These are phyloP conservation scores for Margarornis squamiger DNA, from an alignment of 2,797 vertebrate genomes.

Conservation along the genomic window DNA sequence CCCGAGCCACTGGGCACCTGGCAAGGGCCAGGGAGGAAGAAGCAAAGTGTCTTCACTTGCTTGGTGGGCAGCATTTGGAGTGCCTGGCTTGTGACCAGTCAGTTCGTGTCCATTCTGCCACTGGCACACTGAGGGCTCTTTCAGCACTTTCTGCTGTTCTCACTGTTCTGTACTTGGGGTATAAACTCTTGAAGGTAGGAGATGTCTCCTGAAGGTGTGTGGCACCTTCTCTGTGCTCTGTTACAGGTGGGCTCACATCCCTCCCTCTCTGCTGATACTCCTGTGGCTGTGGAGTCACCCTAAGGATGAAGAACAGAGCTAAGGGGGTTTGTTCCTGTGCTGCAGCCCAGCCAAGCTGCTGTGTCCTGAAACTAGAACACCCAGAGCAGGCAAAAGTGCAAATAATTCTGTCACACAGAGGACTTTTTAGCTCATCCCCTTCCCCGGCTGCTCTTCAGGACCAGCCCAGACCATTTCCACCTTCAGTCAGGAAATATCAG, in stretches of 20 bases:
- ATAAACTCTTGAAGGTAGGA: not conserved
- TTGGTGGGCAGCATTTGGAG: not conserved
- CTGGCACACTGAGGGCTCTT: not conserved
- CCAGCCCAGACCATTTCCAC: not conserved
- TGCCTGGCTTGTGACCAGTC: not conserved
- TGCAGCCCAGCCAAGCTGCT: not conserved
- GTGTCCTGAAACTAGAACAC: not conserved
- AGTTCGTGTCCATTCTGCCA: accelerated
- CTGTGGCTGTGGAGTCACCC: not conserved
- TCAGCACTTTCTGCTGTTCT: not conserved
- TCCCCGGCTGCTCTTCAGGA: not conserved
- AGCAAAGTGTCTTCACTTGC: not conserved
- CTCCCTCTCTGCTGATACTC: not conserved
- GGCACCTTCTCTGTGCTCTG: not conserved
- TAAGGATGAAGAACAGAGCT: not conserved
- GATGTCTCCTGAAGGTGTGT: not conserved
- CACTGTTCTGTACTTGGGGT: not conserved
- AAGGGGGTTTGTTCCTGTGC: not conserved
- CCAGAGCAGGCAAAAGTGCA: not conserved
- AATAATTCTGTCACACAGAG: not conserved
- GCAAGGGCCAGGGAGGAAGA: not conserved
- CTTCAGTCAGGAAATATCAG: not conserved
- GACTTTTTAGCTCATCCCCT: not conserved
- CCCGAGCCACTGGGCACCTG: not conserved
- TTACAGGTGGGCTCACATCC: not conserved